These are phyloP conservation scores for Hemibagrus wyckioides DNA, from an alignment of 2,113 vertebrate species.

Conservation along the genomic window DNA sequence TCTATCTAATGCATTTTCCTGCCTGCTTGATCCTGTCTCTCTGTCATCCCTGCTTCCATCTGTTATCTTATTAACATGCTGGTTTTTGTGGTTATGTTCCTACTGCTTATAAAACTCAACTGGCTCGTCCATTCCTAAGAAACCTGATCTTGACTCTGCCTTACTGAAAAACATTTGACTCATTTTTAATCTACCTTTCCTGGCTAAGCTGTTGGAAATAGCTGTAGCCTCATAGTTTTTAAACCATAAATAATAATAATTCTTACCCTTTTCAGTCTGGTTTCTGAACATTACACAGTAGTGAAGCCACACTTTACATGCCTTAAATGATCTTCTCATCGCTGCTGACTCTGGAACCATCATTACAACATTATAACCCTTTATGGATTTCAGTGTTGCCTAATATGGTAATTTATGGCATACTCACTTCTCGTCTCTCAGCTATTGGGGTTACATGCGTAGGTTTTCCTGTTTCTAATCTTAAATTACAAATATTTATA, in stretches of 20 bases:
- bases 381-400: background rate
- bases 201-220: too few species aligned
- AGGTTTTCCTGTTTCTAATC: too few species aligned
- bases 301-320: background rate
- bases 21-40: background rate
- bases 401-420: background rate
- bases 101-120: background rate
- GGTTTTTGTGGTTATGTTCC: background rate
- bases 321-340: background rate
- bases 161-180: background rate
- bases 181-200: too few species aligned
- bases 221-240: background rate
- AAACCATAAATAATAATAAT: background rate
- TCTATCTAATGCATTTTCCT: background rate
- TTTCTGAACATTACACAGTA: background rate
- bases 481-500: too few species aligned
- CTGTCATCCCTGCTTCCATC: background rate
- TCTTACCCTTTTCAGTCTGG: background rate
- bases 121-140: background rate
- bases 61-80: background rate
- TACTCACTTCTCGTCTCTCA: background rate
- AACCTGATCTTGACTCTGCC: background rate
- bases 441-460: too few species aligned
- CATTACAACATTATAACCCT: background rate
- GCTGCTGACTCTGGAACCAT: background rate